Evolutionary conservation across 2,113 vertebrate species (phyloP), one percentile per base, ranked within the genome.

Genomic region (Nerophis ophidion): DNA sequence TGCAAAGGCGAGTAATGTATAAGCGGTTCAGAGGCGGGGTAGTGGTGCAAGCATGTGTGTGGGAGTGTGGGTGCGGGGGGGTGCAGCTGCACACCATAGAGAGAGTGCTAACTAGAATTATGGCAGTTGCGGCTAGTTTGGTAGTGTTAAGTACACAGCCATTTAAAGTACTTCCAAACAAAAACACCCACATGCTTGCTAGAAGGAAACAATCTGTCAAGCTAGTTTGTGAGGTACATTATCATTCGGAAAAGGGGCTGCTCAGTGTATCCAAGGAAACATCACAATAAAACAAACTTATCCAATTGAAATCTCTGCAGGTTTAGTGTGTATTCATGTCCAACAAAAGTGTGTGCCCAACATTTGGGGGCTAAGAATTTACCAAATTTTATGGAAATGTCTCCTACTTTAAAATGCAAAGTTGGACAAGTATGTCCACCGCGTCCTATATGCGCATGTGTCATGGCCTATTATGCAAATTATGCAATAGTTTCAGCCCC

Each of bases 221-320:
- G 56, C 58, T 63, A 63, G 60, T 47, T 61, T 54, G 52, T 5
- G 65, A 62, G 54, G 65, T 59, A 55, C 65, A 68, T 46, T 44
- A 56, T 61, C 4, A 61, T 57, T 62, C 46, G 15, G 34, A 34
- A 36, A 36, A 36, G 52, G 1, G 38, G 8, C 38, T 9, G 38
- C 38, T 40, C 7, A 40, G 38, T 9, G 3, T 9, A 8, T 40
- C 8, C 34, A 40, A 3, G 38, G 8, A 40, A 9, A 40, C 38
- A 10, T 40, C 6, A 9, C 38, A 40, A 9, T 40, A 9, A 59
- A 52, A 48, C 26, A 2, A 26, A 26, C 51, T 66, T 74, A 80
- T 80, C 84, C 79, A 79, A 79, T 81, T 84, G 71, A 83, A 71
- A 84, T 84, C 82, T 80, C 58, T 71, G 60, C 64, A 34, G 49